Conservation (phyloP, 2,888 invertebrate genomes). For the Lepidocyrtinus sp. region DNA sequence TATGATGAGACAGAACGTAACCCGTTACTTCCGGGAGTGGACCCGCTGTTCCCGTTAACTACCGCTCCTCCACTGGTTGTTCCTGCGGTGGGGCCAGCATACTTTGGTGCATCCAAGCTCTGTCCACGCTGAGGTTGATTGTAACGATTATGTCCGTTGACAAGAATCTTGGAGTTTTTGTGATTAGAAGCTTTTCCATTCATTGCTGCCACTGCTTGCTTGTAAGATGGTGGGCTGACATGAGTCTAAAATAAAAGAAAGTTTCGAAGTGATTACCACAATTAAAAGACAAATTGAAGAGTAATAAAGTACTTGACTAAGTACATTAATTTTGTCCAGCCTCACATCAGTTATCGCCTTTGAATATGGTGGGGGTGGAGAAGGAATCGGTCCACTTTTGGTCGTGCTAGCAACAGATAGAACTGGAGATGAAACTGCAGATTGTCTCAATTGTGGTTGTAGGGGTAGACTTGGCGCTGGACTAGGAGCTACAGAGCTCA, state of each 20-base stretch:
- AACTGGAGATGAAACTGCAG: slow-evolving; percentile 38
- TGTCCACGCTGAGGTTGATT: slow-evolving; percentile 59
- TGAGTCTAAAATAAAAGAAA: slow-evolving; percentile 24
- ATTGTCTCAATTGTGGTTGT: slow-evolving; percentile 49
- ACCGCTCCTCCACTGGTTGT: slow-evolving; percentile 20
- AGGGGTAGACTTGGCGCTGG: slow-evolving; percentile 38
- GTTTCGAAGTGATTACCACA: no score
- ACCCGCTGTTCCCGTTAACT: slow-evolving; percentile 32
- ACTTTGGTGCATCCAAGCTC: slow-evolving; percentile 63
- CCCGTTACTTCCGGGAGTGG: slow-evolving; percentile 39
- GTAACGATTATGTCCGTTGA: slow-evolving; percentile 49
- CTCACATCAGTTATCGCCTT: slow-evolving; percentile 65
- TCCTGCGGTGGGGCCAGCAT: slow-evolving; percentile 14
- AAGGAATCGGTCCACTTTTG: slow-evolving; percentile 62
- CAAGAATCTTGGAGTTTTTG: slow-evolving; percentile 44
- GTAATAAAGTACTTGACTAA: no score
- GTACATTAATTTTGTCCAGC: not conserved
- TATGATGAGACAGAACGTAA: slow-evolving; percentile 59
- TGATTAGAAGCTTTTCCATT: slow-evolving; percentile 19
- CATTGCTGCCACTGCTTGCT: slow-evolving; percentile 68
- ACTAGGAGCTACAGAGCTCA: slow-evolving; percentile 19
- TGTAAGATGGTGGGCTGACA: slow-evolving; percentile 67
- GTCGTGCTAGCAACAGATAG: slow-evolving; percentile 41
- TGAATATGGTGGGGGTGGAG: slow-evolving; percentile 67
- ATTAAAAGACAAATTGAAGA: no score